Conservation (phyloP, 2,113 vertebrate genomes). For the Heterochromis multidens region DNA sequence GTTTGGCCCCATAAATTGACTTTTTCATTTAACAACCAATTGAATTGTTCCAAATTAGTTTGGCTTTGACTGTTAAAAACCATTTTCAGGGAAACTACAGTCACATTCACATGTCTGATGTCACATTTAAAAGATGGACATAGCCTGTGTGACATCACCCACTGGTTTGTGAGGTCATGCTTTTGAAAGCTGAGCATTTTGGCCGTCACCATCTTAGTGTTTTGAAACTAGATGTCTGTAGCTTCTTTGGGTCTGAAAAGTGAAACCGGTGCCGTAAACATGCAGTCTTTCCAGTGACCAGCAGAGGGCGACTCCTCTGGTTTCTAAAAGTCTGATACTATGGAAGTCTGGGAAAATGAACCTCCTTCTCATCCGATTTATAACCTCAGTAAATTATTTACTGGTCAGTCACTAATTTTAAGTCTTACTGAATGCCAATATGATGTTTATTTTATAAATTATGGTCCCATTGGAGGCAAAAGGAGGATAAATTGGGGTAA, state of each 20-base stretch:
- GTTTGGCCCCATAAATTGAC: background rate
- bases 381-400: background rate
- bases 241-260: background rate
- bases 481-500: background rate
- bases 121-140: background rate
- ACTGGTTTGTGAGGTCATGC: background rate
- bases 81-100: background rate
- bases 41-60: background rate
- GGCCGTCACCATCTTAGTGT: background rate
- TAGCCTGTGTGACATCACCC: background rate
- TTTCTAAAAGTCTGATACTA: background rate
- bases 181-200: background rate
- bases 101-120: background rate
- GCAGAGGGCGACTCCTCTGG: background rate
- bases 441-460: background rate
- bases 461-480: background rate
- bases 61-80: background rate
- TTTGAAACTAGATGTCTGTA: background rate
- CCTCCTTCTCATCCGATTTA: background rate
- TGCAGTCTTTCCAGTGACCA: background rate
- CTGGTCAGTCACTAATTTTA: background rate
- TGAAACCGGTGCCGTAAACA: background rate
- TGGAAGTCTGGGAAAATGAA: fast-evolving
- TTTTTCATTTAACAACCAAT: background rate
- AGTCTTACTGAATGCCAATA: background rate